phyloP scores from a whole-genome alignment of 1,140 invertebrate species.

The Drosophila fuyamai region DNA sequence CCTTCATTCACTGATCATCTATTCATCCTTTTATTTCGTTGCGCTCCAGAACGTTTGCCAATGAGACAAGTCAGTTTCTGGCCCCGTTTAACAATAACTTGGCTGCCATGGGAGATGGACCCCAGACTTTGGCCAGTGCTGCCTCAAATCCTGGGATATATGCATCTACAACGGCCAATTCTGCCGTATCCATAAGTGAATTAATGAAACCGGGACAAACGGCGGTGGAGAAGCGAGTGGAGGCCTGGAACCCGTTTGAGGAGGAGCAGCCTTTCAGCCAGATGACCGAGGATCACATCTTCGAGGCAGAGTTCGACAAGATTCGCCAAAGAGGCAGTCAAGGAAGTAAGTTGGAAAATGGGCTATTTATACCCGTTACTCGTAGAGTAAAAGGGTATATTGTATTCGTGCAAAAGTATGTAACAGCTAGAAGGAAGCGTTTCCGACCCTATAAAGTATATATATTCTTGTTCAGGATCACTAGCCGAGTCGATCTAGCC shows the following conservation, averaged over 20 bases:
- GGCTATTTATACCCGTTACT: too few relatives aligned
- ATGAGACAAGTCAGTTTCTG: slow-evolving; percentile 90
- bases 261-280: slow-evolving; percentile 91
- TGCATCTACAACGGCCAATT: slow-evolving; percentile 49
- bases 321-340: slow-evolving; percentile 91
- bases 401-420: too few relatives aligned
- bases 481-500: too few relatives aligned
- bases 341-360: slow-evolving; percentile 88
- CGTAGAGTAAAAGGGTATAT: too few relatives aligned
- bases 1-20: slow-evolving; percentile 22
- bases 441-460: too few relatives aligned
- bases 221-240: slow-evolving; percentile 76
- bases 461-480: too few relatives aligned
- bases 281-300: slow-evolving; percentile 93
- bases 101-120: slow-evolving; percentile 58
- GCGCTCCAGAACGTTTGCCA: slow-evolving; percentile 88
- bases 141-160: slow-evolving; percentile 77
- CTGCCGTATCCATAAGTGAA: slow-evolving; percentile 71
- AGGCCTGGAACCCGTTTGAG: slow-evolving; percentile 94
- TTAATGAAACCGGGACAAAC: slow-evolving; percentile 53
- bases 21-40: slow-evolving; percentile 39
- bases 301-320: slow-evolving; percentile 94
- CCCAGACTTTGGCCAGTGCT: slow-evolving; percentile 53
- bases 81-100: slow-evolving; percentile 88
- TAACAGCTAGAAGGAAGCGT: too few relatives aligned